These are phyloP conservation scores for Mimachlamys varia DNA, from an alignment of 2,888 invertebrate genomes.

Conservation along the genomic window DNA sequence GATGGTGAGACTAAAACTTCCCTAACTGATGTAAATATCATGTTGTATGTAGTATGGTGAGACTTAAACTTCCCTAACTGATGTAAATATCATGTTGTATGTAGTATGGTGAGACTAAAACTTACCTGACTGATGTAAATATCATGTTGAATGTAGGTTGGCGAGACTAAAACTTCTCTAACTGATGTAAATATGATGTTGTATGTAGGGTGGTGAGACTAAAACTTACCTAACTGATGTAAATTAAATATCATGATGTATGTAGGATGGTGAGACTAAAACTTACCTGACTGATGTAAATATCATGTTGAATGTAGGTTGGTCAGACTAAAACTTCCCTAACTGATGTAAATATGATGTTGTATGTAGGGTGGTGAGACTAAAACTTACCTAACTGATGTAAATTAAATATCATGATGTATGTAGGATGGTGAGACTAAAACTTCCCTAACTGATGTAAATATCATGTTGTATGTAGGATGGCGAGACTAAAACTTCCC, in stretches of 20 bases:
- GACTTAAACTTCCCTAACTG: constrained; percentile 86
- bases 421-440: constrained; percentile 85
- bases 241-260: too few species aligned
- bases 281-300: too few species aligned
- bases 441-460: too few species aligned
- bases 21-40: too few species aligned
- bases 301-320: constrained; percentile 77
- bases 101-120: constrained; percentile 86
- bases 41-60: constrained; percentile 84
- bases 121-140: too few species aligned
- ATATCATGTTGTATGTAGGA: constrained; percentile 67
- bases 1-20: constrained; percentile 87
- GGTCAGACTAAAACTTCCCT: constrained; percentile 88
- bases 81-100: too few species aligned
- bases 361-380: constrained; percentile 84
- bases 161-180: constrained; percentile 87
- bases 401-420: too few species aligned
- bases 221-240: too few species aligned
- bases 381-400: too few species aligned
- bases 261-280: constrained; percentile 86
- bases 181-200: too few species aligned
- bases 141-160: constrained; percentile 81
- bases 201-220: constrained; percentile 84
- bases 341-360: too few species aligned
- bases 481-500: constrained; percentile 88